Evolutionary conservation across 2,888 invertebrate genomes (phyloP).

Genomic region (Callinectes sapidus): DNA sequence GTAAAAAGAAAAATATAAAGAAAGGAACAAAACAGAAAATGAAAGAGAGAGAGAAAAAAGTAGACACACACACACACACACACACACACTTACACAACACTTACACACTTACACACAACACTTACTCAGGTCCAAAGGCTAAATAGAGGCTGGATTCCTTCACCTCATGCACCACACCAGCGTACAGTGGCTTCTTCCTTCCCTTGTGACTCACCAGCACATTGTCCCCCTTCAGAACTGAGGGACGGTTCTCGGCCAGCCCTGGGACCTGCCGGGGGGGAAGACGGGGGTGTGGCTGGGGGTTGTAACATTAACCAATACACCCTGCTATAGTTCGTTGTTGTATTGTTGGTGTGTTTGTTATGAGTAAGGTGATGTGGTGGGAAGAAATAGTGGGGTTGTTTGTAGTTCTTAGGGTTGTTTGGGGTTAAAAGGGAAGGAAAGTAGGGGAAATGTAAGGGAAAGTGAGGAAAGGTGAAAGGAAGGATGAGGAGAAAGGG

Average conservation of each 20-base stretch:
- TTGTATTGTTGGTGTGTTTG: too few species aligned
- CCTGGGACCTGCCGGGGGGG: constrained; percentile 43
- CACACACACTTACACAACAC: background rate
- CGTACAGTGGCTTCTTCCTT: constrained; percentile 51
- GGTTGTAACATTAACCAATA: too few species aligned
- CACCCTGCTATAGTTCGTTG: too few species aligned
- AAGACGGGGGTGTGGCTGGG: too few species aligned
- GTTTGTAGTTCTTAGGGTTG: too few species aligned
- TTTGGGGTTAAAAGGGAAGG: too few species aligned
- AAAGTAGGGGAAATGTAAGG: background rate
- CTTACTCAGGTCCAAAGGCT: constrained; percentile 36
- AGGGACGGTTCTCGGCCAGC: constrained; percentile 60
- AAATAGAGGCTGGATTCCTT: constrained; percentile 51
- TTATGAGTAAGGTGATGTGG: too few species aligned
- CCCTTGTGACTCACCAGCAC: constrained; percentile 51
- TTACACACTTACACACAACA: background rate
- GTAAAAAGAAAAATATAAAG: too few species aligned
- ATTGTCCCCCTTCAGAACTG: constrained; percentile 51
- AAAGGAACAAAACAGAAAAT: too few species aligned
- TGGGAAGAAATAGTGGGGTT: too few species aligned
- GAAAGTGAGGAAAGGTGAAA: too few species aligned
- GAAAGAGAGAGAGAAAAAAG: background rate
- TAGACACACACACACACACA: too few species aligned
- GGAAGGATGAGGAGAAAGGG: background rate
- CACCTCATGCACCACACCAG: constrained; percentile 59